Conservation (phyloP, 2,888 invertebrate genomes). For the Orthosia cruda region DNA sequence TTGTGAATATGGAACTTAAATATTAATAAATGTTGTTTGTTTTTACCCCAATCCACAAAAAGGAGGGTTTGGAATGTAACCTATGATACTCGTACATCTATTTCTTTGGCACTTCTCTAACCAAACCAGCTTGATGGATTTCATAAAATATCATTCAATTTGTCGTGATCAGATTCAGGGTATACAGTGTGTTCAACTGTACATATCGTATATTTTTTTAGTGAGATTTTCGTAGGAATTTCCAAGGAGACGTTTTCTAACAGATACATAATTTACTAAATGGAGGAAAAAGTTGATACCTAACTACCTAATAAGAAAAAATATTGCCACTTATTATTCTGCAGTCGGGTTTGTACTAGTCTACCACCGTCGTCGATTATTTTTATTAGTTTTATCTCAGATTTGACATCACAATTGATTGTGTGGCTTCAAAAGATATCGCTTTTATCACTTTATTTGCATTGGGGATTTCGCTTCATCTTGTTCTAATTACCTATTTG, state of each 20-base stretch:
- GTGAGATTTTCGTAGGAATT: background rate
- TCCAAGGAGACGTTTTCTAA: background rate
- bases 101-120: too few relatives aligned
- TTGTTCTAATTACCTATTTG: background rate
- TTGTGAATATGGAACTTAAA: background rate
- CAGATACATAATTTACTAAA: background rate
- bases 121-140: too few relatives aligned
- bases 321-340: background rate
- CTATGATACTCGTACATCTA: too few relatives aligned
- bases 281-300: background rate
- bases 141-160: too few relatives aligned
- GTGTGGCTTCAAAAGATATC: too few relatives aligned
- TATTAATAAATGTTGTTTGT: conserved; percentile 2
- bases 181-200: background rate
- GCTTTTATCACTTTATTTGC: too few relatives aligned
- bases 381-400: too few relatives aligned
- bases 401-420: too few relatives aligned
- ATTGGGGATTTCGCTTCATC: background rate
- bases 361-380: background rate
- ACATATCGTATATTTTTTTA: background rate
- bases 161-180: background rate
- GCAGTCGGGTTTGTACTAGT: background rate
- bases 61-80: background rate
- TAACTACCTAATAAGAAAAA: background rate
- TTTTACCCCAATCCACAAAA: too few relatives aligned